Evolutionary conservation across 2,888 invertebrate genomes (phyloP).

Genomic region (Trissolcus brochymenae): DNA sequence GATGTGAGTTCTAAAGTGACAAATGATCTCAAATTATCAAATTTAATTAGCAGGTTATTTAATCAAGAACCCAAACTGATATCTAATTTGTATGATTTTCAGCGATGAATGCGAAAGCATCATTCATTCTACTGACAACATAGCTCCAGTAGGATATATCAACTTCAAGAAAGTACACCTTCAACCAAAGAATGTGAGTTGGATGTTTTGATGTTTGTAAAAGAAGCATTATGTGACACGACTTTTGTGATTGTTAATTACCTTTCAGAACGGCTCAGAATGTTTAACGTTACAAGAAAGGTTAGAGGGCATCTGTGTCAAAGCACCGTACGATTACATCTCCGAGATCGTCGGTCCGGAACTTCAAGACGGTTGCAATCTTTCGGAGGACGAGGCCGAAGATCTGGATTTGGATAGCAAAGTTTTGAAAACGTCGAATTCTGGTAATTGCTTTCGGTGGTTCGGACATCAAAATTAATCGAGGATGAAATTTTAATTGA

Average conservation of each 20-base stretch:
- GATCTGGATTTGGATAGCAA: constrained; percentile 66
- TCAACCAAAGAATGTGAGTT: constrained; percentile 80
- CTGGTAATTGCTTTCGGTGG: constrained; percentile 58
- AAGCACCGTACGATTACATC: constrained; percentile 72
- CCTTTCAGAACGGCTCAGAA: constrained; percentile 68
- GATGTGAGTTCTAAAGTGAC: constrained; percentile 82
- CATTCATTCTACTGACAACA: constrained; percentile 92
- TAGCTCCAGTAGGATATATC: constrained; percentile 96
- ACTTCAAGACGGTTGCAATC: constrained; percentile 74
- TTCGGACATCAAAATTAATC: background rate
- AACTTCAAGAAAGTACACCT: constrained; percentile 90
- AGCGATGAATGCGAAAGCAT: constrained; percentile 92
- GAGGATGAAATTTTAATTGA: background rate
- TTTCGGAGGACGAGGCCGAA: constrained; percentile 73
- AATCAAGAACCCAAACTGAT: background rate
- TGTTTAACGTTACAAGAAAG: constrained; percentile 71
- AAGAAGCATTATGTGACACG: background rate
- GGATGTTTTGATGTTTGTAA: background rate
- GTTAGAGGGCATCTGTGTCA: constrained; percentile 70
- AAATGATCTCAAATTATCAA: background rate
- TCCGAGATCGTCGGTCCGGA: constrained; percentile 74
- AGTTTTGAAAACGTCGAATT: constrained; percentile 70
- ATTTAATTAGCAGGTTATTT: background rate
- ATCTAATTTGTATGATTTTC: constrained; percentile 6
- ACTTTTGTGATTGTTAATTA: background rate